Conservation (phyloP, 2,113 vertebrate genomes). For the Trachemys scripta region DNA sequence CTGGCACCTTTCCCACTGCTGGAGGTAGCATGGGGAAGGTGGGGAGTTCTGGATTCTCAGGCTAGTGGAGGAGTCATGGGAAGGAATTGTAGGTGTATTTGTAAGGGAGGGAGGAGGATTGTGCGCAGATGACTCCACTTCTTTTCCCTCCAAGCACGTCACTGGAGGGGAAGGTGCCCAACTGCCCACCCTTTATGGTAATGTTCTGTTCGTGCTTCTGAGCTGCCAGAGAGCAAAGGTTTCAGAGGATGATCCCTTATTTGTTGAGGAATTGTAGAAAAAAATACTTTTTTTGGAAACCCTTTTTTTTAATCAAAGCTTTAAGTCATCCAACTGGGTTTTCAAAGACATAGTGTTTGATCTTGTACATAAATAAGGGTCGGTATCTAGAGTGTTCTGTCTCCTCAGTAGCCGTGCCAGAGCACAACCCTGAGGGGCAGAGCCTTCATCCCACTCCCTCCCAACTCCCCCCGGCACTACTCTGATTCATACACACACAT, state of each 20-base stretch:
- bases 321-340: neutral
- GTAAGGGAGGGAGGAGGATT: neutral
- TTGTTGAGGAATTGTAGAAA: neutral
- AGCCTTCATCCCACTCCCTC: neutral
- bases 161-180: neutral
- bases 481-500: neutral
- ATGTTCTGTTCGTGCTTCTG: neutral
- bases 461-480: neutral
- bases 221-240: neutral
- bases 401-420: neutral
- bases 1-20: neutral
- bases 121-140: neutral
- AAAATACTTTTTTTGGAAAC: neutral
- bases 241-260: neutral
- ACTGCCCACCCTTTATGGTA: neutral
- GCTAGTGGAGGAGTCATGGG: conserved; percentile 7
- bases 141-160: neutral
- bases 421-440: neutral
- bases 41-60: neutral
- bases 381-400: neutral
- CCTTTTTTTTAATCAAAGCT: neutral
- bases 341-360: neutral
- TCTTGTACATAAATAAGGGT: neutral
- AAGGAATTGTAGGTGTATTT: neutral
- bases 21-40: neutral